Percentiles rank a stretch among this genome's conserved stretches.
Evolutionary conservation across 2,113 vertebrate genomes (phyloP).

Genomic region (Perccottus glenii): DNA sequence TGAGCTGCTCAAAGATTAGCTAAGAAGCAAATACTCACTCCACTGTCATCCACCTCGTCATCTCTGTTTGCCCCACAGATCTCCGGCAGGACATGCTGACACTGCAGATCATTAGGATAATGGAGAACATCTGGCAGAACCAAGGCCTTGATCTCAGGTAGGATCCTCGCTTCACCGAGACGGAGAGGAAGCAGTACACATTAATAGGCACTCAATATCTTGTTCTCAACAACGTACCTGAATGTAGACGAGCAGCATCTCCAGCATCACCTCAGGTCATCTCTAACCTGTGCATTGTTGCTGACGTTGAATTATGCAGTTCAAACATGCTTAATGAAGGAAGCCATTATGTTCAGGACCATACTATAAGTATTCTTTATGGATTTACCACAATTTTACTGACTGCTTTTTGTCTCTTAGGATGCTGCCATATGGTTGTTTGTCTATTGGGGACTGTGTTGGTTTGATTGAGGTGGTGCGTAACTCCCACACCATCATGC

Average conservation of each 20-base stretch:
- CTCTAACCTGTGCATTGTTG: conserved; percentile 17
- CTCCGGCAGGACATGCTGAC: conserved; percentile 98
- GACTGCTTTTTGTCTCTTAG: conserved; percentile 67
- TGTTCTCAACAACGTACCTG: conserved; percentile 32
- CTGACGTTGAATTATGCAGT: neutral
- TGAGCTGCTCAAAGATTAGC: conserved; percentile 63
- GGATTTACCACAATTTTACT: neutral
- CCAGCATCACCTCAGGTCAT: conserved; percentile 23
- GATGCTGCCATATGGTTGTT: conserved; percentile 97
- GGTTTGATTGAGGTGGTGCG: conserved; percentile 97
- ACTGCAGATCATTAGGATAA: conserved; percentile 98
- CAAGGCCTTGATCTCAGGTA: conserved; percentile 99
- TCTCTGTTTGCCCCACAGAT: conserved; percentile 78
- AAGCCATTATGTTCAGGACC: neutral
- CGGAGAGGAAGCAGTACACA: conserved; percentile 57
- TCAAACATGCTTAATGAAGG: neutral
- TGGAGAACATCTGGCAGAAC: conserved; percentile 99
- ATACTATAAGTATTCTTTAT: neutral
- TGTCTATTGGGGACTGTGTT: conserved; percentile 97
- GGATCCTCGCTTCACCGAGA: conserved; percentile 45
- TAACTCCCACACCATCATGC: conserved; percentile 98
- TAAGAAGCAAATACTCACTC: conserved; percentile 44
- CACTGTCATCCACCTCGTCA: conserved; percentile 38
- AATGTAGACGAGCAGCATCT: conserved; percentile 50
- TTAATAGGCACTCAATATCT: conserved; percentile 34